Evolutionary conservation across 2,888 invertebrate species (phyloP).

Genomic region (Parapristionchus giblindavisi): DNA sequence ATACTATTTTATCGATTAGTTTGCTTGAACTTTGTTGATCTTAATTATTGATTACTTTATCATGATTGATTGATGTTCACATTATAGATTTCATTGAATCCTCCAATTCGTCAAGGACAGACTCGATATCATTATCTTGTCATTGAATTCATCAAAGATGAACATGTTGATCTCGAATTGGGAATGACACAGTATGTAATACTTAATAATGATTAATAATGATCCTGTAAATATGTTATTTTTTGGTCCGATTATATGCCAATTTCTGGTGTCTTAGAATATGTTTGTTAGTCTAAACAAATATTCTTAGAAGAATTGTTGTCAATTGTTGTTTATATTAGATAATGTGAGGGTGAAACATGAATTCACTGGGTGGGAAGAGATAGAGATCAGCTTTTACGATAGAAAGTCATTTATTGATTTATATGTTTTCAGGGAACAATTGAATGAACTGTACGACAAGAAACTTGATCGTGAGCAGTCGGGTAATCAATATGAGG

Average conservation of each 20-base stretch:
- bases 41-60: neutral
- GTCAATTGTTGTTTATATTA: too few relatives aligned
- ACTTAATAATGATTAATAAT: neutral
- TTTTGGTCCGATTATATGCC: neutral
- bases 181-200: conserved; percentile 84
- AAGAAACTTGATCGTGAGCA: conserved; percentile 89
- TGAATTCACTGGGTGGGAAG: too few relatives aligned
- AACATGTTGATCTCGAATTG: conserved; percentile 88
- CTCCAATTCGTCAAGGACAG: conserved; percentile 98
- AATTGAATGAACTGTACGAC: conserved; percentile 90
- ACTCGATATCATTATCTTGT: conserved; percentile 96
- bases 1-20: neutral
- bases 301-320: too few relatives aligned
- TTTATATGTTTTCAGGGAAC: conserved; percentile 77
- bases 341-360: too few relatives aligned
- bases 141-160: conserved; percentile 90
- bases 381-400: too few relatives aligned
- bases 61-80: neutral
- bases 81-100: conserved; percentile 84
- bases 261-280: conserved; percentile 13
- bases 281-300: too few relatives aligned
- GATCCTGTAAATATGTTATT: neutral
- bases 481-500: conserved; percentile 89
- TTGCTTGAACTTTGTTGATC: neutral
- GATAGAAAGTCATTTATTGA: too few relatives aligned